Evolutionary conservation across 1,140 invertebrate species (phyloP).

Genomic region (Charaxes varanes): DNA sequence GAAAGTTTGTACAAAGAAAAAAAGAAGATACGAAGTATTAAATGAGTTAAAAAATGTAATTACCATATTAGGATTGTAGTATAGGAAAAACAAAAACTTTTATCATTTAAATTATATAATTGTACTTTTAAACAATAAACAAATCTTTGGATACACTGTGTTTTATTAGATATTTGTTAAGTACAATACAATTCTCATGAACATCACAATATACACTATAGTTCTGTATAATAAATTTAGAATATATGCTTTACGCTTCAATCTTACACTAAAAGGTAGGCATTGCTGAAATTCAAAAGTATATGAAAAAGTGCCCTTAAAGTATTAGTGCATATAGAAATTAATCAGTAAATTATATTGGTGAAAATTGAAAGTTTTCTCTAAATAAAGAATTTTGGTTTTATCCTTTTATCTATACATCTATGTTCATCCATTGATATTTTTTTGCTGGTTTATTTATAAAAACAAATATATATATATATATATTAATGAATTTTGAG

Average conservation of each 20-base stretch:
- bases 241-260: slow-evolving; percentile 61
- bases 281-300: neutral
- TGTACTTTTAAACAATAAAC: slow-evolving; percentile 59
- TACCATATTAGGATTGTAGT: slow-evolving; percentile 8
- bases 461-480: too few relatives aligned
- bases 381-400: too few relatives aligned
- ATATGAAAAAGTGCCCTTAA: slow-evolving; percentile 8
- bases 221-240: slow-evolving; percentile 42
- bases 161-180: slow-evolving; percentile 44
- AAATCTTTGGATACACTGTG: slow-evolving; percentile 50
- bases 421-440: too few relatives aligned
- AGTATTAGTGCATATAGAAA: too few relatives aligned
- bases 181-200: slow-evolving; percentile 27
- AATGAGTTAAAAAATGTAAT: slow-evolving; percentile 10
- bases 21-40: slow-evolving; percentile 78
- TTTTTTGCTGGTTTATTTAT: too few relatives aligned
- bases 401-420: too few relatives aligned
- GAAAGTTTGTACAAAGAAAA: slow-evolving; percentile 78
- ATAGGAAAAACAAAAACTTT: slow-evolving; percentile 26
- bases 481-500: too few relatives aligned
- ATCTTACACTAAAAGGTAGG: slow-evolving; percentile 11
- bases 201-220: slow-evolving; percentile 20
- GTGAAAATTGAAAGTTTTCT: too few relatives aligned
- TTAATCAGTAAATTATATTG: too few relatives aligned
- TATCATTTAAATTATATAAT: slow-evolving; percentile 50